A percentile compares a stretch with the other conserved stretches of the same genome.
These are phyloP conservation scores for Halesus radiatus DNA, from an alignment of 1,140 invertebrate species.

Conservation along the genomic window DNA sequence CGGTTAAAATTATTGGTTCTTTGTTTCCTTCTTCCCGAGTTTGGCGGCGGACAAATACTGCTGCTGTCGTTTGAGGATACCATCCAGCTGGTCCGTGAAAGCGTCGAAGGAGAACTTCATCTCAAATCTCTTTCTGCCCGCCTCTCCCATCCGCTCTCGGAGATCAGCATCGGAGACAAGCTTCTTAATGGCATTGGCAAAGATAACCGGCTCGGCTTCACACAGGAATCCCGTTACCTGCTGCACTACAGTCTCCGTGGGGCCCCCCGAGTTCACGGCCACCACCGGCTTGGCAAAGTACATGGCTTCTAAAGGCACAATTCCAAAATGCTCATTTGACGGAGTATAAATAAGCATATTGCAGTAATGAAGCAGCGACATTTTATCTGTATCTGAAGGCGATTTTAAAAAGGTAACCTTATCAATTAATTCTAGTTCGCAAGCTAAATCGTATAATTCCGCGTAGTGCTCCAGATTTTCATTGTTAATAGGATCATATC, in stretches of 20 bases:
- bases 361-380: slow-evolving; percentile 81
- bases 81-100: slow-evolving; percentile 79
- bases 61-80: slow-evolving; percentile 61
- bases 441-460: slow-evolving; percentile 79
- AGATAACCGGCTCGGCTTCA: slow-evolving; percentile 76
- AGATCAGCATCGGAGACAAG: slow-evolving; percentile 75
- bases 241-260: slow-evolving; percentile 92
- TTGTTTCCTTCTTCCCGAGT: slow-evolving; percentile 21
- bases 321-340: slow-evolving; percentile 98
- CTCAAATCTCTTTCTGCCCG: slow-evolving; percentile 79
- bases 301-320: slow-evolving; percentile 99
- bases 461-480: slow-evolving; percentile 93
- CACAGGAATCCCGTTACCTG: slow-evolving; percentile 93
- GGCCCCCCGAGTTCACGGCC: slow-evolving; percentile 95
- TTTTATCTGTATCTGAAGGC: slow-evolving; percentile 87
- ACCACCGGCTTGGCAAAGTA: slow-evolving; percentile 93
- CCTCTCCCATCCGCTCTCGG: slow-evolving; percentile 76
- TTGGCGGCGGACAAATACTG: slow-evolving; percentile 38
- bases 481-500: slow-evolving; percentile 90
- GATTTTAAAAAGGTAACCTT: slow-evolving; percentile 90
- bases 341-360: slow-evolving; percentile 95
- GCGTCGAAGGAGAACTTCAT: slow-evolving; percentile 85
- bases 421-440: slow-evolving; percentile 78
- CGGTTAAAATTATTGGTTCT: slow-evolving; percentile 17
- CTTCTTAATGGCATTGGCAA: slow-evolving; percentile 84